Percentiles rank a stretch among this genome's conserved stretches.
phyloP scores from a whole-genome alignment of 23 tunicate species.

The Ciona savignyi region DNA sequence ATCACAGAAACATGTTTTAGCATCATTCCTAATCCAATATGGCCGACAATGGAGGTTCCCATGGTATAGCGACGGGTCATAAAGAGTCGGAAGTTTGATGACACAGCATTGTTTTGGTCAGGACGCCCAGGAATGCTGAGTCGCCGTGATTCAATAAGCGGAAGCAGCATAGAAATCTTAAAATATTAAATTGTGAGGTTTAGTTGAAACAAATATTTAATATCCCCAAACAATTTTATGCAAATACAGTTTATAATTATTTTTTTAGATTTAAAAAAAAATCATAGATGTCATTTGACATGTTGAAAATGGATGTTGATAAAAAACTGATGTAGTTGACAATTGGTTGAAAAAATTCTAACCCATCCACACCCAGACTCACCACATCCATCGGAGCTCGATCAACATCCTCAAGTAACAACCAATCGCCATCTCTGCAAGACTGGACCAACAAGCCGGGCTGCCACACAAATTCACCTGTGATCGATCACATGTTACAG shows the following conservation, averaged over 20 bases:
- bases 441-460: slow-evolving; percentile 85
- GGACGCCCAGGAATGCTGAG: slow-evolving; percentile 58
- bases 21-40: slow-evolving; percentile 35
- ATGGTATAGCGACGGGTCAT: slow-evolving; percentile 45
- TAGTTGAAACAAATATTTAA: no score
- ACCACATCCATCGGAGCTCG: slow-evolving; percentile 92
- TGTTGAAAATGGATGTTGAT: not conserved
- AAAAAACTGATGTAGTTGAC: not conserved
- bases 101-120: slow-evolving; percentile 17
- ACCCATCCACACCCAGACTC: no score
- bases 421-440: slow-evolving; percentile 73
- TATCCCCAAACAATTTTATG: no score
- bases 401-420: slow-evolving; percentile 90
- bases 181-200: no score
- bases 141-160: slow-evolving; percentile 48
- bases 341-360: not conserved
- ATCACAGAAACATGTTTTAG: slow-evolving; percentile 21
- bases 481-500: slow-evolving; percentile 1
- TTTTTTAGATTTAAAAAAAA: not conserved
- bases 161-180: slow-evolving; percentile 69
- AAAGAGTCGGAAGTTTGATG: slow-evolving; percentile 58
- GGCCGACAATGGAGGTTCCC: not conserved
- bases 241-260: not conserved
- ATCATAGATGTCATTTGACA: not conserved
- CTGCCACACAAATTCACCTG: slow-evolving; percentile 86